These are phyloP conservation scores for Garra rufa DNA, from an alignment of 2,113 vertebrate species.

Conservation along the genomic window DNA sequence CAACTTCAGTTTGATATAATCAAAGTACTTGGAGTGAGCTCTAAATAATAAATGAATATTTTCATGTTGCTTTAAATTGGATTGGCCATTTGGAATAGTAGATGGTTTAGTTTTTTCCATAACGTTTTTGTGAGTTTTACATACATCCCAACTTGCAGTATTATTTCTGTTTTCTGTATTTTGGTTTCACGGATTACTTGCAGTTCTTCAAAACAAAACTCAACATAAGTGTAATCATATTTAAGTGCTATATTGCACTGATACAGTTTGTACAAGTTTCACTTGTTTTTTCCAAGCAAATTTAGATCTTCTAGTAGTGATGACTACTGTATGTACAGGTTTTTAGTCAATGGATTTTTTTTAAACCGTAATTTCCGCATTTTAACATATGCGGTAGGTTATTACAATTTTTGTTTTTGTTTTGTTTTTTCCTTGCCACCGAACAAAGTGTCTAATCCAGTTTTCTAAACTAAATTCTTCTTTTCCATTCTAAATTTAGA, in stretches of 20 bases:
- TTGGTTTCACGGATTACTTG: background rate
- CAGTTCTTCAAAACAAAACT: background rate
- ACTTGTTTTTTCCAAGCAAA: background rate
- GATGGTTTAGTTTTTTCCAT: background rate
- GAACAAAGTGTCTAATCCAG: background rate
- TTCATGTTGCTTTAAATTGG: constrained; percentile 9
- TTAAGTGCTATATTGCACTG: background rate
- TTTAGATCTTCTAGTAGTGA: background rate
- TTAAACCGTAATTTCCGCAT: background rate
- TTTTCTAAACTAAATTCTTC: background rate
- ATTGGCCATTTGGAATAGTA: background rate
- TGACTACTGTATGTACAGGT: background rate
- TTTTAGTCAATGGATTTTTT: background rate
- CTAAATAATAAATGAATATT: background rate
- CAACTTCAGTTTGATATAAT: background rate
- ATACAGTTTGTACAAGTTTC: background rate
- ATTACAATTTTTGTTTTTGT: too few relatives aligned
- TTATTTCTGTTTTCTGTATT: background rate
- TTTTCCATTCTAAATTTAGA: background rate
- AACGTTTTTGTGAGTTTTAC: background rate
- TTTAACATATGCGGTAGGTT: background rate
- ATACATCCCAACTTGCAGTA: background rate
- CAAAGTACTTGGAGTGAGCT: background rate
- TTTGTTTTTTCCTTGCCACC: background rate
- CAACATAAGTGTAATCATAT: background rate